phyloP scores from a whole-genome alignment of 2,888 invertebrate genomes.

The Elysia crispata region DNA sequence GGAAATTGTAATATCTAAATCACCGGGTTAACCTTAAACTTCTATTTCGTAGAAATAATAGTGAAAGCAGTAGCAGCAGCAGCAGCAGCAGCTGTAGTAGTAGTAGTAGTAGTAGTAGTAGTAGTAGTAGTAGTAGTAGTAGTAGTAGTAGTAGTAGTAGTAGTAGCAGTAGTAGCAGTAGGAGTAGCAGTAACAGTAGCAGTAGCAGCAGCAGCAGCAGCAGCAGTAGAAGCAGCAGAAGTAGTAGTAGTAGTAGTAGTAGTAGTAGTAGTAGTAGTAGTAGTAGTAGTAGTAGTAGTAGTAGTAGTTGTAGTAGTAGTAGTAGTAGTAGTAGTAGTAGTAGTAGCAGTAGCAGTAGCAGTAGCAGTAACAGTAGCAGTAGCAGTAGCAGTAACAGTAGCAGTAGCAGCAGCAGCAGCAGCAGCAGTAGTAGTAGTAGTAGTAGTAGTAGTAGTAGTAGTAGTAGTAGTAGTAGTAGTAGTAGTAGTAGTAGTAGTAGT shows the following conservation, averaged over 20 bases:
- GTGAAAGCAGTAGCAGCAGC: background rate
- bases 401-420: background rate
- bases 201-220: background rate
- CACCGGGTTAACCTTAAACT: too few relatives aligned
- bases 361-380: background rate
- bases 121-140: conserved; percentile 48
- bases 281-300: conserved; percentile 57
- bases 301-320: background rate
- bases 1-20: too few relatives aligned
- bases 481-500: background rate
- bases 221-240: background rate
- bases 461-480: background rate
- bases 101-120: conserved; percentile 50
- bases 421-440: conserved; percentile 1
- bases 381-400: background rate
- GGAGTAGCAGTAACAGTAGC: background rate
- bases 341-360: background rate
- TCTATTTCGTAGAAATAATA: too few relatives aligned
- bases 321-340: conserved; percentile 22
- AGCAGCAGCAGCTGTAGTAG: conserved; percentile 42
- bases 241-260: background rate
- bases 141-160: conserved; percentile 31
- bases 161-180: conserved; percentile 3
- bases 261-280: conserved; percentile 12
- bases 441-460: background rate